Evolutionary conservation across 2,797 vertebrate species (phyloP), one percentile per base, ranked within the genome.

Genomic region (Bufotes viridis): DNA sequence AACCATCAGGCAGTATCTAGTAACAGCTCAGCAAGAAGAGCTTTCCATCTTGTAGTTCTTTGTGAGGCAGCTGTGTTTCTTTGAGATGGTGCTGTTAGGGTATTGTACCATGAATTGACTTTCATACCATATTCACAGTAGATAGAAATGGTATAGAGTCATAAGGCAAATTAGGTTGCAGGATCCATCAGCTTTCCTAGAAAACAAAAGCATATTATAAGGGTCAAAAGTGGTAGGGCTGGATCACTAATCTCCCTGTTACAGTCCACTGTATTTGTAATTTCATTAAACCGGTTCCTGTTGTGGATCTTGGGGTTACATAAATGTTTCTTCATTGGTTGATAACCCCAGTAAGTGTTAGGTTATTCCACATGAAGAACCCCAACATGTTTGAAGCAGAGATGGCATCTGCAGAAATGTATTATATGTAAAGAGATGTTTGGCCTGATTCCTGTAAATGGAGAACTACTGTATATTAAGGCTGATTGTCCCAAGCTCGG

Each of bases 401-500:
- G 7, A 10, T 13, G 22, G 74, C 1, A 1, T 34, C 20, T 42
- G 69, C 67, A 29, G 29, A 74, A 14, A n/a, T 51, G 20, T 53
- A 51, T 76, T 76, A 76, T 76, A 51, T 76, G 49, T 76, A 53
- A 20, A 51, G 34, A 53, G 74, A 51, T 76, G 49, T n/a, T 49
- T 76, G 74, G 22, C 22, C 49, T 14, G 11, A 9, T 76, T 53
- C 49, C 34, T 74, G 72, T 74, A 51, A 49, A 74, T 74, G 72
- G 42, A 76, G 74, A 53, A n/a, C 34, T 22, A n/a, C n/a, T n/a
- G n/a, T n/a, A 0, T 22, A 22, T 3, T 74, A 0, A 2, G 5
- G 74, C 53, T 76, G 74, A 13, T n/a, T 13, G 10, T 49, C 42
- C 11, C 20, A 18, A 15, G 69, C 69, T 42, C 0, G 29, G 7